Base-by-base conservation (phyloP, 1,140 invertebrate genomes). In the Drosophila murphyi region DNA sequence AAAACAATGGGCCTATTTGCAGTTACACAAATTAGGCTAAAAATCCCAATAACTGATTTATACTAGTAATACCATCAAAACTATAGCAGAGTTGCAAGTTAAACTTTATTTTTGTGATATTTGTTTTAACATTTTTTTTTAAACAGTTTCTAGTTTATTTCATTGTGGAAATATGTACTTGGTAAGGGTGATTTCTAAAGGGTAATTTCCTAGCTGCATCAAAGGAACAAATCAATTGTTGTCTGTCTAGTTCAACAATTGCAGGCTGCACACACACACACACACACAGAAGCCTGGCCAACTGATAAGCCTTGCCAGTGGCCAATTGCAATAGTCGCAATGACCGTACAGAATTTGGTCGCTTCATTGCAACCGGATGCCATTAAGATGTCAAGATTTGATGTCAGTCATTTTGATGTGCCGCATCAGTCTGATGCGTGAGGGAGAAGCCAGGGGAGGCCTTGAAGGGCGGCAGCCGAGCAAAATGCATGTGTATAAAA, bases 311-410 rank as follows among this genome's bases (percentile, higher is more conserved):
- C 5, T 20, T 29, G 32, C 8, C 20, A 20, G 20, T 20, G 20
- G 20, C 20, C 20, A 20, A 20, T 20, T 20, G 20, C 20, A 20
- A 20, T 20, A 20, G 20, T 20, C 10, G 39, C 32, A 47, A 20
- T 35, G n/a, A 20, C 20, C 59, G 31, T 12, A 37, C 37, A 10
- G 28, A 62, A 51, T 47, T 68, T 69, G 71, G 10, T 12, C 63
- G 70, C 51, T 72, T 56, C 81, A 67, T 54, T 67, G 48, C 45
- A 59, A 59, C 54, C 55, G 63, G 63, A 57, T 63, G 81, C 83
- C 79, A 86, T 86, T 82, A 86, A 61, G 69, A 65, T 82, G 82
- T 80, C 80, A 80, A 85, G 81, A 83, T 77, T 80, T 80, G 76
- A 54, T 83, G 80, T 80, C 80, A 88, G 79, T 76, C 83, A 72